phyloP scores from a whole-genome alignment of 2,888 invertebrate species.

The Cerastis leucographa region DNA sequence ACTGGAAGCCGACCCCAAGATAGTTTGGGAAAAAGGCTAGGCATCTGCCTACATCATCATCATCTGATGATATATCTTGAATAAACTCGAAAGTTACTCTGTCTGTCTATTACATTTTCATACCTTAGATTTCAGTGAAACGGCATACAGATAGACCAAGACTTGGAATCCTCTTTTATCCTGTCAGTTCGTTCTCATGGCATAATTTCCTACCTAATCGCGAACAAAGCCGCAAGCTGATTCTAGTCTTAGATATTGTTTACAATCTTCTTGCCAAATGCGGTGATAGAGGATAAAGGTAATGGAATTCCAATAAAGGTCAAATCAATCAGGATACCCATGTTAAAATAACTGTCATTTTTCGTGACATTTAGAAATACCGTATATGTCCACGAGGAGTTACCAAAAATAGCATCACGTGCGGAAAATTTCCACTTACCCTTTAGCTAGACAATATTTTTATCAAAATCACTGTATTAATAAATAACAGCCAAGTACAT shows the following conservation, averaged over 20 bases:
- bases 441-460: constrained; percentile 16
- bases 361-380: constrained; percentile 9
- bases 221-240: background rate
- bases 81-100: background rate
- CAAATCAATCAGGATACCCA: background rate
- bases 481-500: constrained; percentile 17
- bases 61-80: too few species aligned
- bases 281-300: background rate
- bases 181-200: too few species aligned
- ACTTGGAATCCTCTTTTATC: background rate
- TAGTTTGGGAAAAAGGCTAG: too few species aligned
- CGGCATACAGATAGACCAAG: background rate
- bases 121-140: background rate
- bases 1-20: too few species aligned
- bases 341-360: constrained; percentile 8
- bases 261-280: background rate
- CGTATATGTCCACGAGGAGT: background rate
- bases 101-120: background rate
- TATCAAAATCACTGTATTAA: constrained; percentile 13
- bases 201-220: background rate
- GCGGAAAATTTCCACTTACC: background rate
- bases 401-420: constrained; percentile 9
- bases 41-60: too few species aligned
- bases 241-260: background rate
- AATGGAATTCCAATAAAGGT: background rate